phyloP scores from a whole-genome alignment of 2,113 vertebrate species.

The Nicator chloris region DNA sequence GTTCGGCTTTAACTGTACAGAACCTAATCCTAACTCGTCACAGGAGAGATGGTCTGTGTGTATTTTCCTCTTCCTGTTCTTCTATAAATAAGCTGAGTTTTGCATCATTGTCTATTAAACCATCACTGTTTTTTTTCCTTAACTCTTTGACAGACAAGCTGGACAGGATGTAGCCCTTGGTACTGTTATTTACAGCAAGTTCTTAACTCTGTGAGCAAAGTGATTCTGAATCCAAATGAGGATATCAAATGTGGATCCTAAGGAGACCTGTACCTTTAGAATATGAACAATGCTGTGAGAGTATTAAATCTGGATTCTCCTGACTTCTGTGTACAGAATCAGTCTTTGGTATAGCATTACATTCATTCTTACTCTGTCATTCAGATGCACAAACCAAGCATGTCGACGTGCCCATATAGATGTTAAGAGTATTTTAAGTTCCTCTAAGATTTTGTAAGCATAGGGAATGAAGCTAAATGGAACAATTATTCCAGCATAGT shows the following conservation, averaged over 20 bases:
- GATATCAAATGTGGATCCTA: not conserved
- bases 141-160: not conserved
- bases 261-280: not conserved
- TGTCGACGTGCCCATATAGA: not conserved
- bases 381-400: not conserved
- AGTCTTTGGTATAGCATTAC: not conserved
- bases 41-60: not conserved
- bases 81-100: slow-evolving; percentile 19
- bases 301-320: not conserved
- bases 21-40: not conserved
- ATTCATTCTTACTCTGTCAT: not conserved
- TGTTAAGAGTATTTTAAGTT: not conserved
- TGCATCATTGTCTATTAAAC: not conserved
- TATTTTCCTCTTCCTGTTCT: slow-evolving; percentile 14
- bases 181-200: not conserved
- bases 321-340: not conserved
- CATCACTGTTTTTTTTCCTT: not conserved
- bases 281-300: not conserved
- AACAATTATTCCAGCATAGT: not conserved
- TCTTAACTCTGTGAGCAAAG: not conserved
- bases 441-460: not conserved
- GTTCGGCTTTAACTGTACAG: not conserved
- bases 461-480: not conserved
- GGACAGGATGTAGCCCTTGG: not conserved
- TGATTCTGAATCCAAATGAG: not conserved